Conservation (phyloP, 2,888 invertebrate species). For the Drosophila glabriapex region DNA sequence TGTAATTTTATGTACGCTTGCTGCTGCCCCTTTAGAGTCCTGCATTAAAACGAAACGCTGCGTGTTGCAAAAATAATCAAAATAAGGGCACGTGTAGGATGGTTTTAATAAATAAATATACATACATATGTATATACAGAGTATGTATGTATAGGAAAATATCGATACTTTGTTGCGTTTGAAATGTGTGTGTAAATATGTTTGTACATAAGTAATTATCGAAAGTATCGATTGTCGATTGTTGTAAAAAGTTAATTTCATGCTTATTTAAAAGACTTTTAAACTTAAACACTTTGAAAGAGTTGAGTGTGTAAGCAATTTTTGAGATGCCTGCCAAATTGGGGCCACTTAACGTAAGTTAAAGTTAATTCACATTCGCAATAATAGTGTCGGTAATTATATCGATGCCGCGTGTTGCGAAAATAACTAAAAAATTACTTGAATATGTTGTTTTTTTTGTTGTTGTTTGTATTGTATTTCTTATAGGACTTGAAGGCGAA, state of each 20-base stretch:
- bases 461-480: conserved; percentile 31
- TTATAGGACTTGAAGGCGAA: conserved; percentile 60
- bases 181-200: not conserved
- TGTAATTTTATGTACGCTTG: conserved; percentile 32
- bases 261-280: not conserved
- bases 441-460: not conserved
- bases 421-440: conserved; percentile 8
- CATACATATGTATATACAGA: not conserved
- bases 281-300: not conserved
- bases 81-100: conserved; percentile 82
- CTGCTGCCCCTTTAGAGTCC: conserved; percentile 44
- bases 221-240: not conserved
- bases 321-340: not conserved
- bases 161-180: not conserved
- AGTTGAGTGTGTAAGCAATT: not conserved
- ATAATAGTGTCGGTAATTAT: conserved; percentile 14
- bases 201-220: conserved; percentile 8
- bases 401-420: conserved; percentile 5
- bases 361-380: not conserved
- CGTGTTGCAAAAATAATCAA: conserved; percentile 62
- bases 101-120: conserved; percentile 22
- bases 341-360: not conserved
- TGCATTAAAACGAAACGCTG: conserved; percentile 50
- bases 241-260: not conserved
- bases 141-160: conserved; percentile 10